Evolutionary conservation across 1,140 invertebrate species (phyloP).

Genomic region (Zelostemma sp.): DNA sequence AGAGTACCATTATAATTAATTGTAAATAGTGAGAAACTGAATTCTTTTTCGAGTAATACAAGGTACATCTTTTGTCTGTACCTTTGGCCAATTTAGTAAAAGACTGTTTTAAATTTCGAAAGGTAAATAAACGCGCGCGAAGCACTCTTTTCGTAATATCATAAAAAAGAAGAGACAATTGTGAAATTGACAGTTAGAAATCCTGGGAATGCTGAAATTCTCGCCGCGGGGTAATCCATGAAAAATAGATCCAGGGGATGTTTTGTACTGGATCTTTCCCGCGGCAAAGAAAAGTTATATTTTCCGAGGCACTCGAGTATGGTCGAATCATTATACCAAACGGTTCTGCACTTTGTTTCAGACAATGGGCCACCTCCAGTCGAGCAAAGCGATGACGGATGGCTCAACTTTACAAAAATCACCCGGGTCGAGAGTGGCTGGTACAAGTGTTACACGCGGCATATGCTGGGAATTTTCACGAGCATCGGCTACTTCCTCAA

Average conservation of each 20-base stretch:
- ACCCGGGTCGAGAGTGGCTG: constrained; percentile 84
- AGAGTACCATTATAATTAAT: too few species aligned
- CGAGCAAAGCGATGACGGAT: constrained; percentile 79
- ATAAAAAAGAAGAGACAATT: too few species aligned
- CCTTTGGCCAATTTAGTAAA: too few species aligned
- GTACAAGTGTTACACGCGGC: constrained; percentile 89
- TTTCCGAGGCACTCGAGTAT: constrained; percentile 1
- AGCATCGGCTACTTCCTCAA: constrained; percentile 92
- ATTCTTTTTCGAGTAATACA: too few species aligned
- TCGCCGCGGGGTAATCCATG: too few species aligned
- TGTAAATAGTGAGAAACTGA: too few species aligned
- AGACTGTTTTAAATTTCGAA: too few species aligned
- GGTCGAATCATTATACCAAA: constrained; percentile 34
- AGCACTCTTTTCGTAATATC: too few species aligned
- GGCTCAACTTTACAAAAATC: constrained; percentile 85
- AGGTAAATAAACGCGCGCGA: too few species aligned
- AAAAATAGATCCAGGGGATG: background rate
- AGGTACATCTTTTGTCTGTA: too few species aligned
- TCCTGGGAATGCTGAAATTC: too few species aligned
- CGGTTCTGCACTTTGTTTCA: constrained; percentile 62
- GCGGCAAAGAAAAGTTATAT: background rate
- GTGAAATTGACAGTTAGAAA: too few species aligned
- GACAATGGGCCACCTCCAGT: constrained; percentile 74
- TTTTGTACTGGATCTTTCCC: background rate
- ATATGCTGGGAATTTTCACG: constrained; percentile 85